Base-by-base conservation (phyloP, 2,888 invertebrate genomes). In the Hofmannophila pseudospretella region DNA sequence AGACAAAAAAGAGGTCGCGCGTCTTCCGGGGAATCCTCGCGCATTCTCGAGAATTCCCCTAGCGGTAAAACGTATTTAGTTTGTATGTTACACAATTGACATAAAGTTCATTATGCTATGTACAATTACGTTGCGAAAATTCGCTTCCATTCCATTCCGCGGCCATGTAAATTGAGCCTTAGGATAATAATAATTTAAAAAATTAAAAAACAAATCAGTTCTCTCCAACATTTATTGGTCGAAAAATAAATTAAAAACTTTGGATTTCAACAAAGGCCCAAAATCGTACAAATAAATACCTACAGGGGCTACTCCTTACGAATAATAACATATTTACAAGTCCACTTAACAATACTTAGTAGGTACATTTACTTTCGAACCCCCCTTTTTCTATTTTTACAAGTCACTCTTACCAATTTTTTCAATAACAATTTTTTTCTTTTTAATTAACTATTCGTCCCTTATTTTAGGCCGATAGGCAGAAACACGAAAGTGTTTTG, bases 211-310 rank as follows among this genome's bases (percentile, higher is more conserved):
- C 64, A 64, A 58, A 56, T 40, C 73, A 72, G 63, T 82, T 81
- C 85, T 85, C 75, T 85, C 82, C 85, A 85, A 86, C 85, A 85
- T 86, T 86, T 86, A 86, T 86, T 86, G 85, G 85, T 86, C 85
- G 85, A 86, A 86, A 86, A 86, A 86, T 86, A 86, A 86, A 85
- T 86, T 77, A 86, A 85, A 78, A 85, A 86, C 84, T 85, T 86
- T 86, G 84, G 85, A 84, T 79, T 77, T 81, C 71, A 85, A 86
- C 85, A 79, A 80, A 86, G 85, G 85, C 76, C 84, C 72, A 72
- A 86, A 84, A 80, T 80, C 76, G 77, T 82, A 80, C 68, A 84
- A 85, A 85, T 85, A 85, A 85, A 85, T 85, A 84, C 77, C 81
- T 84, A 84, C 79, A 61, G 76, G 81, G 71, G 59, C 82, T 84